phyloP scores from a whole-genome alignment of 2,888 invertebrate species.

The Lydus trimaculatus region DNA sequence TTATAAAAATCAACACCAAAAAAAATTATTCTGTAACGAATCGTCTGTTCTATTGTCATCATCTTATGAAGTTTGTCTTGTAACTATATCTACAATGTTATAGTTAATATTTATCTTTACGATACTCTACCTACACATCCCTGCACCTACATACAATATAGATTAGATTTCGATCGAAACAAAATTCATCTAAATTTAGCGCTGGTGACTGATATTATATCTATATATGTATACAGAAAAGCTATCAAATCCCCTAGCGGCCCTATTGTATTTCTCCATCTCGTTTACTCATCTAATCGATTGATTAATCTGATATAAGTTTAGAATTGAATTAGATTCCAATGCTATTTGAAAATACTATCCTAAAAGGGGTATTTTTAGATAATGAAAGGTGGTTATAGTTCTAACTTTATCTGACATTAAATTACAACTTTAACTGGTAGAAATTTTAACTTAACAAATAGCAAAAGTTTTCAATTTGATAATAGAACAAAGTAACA shows the following conservation, averaged over 20 bases:
- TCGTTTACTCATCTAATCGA: not conserved
- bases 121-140: not conserved
- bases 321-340: not conserved
- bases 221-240: not conserved
- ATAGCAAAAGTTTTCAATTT: not conserved
- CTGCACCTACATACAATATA: not conserved
- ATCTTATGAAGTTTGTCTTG: not conserved
- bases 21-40: not conserved
- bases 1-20: too few species aligned
- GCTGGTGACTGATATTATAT: not conserved
- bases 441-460: not conserved
- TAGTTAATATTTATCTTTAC: not conserved
- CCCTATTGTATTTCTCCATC: not conserved
- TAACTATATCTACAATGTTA: too few species aligned
- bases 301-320: not conserved
- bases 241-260: not conserved
- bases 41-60: too few species aligned
- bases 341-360: not conserved
- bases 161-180: not conserved
- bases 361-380: not conserved
- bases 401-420: not conserved
- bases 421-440: not conserved
- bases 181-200: not conserved
- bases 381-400: not conserved
- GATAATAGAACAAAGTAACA: not conserved